A percentile compares a stretch with the other conserved stretches of the same genome.
These are phyloP conservation scores for Cirrhinus molitorella DNA, from an alignment of 2,797 vertebrate genomes.

Conservation along the genomic window DNA sequence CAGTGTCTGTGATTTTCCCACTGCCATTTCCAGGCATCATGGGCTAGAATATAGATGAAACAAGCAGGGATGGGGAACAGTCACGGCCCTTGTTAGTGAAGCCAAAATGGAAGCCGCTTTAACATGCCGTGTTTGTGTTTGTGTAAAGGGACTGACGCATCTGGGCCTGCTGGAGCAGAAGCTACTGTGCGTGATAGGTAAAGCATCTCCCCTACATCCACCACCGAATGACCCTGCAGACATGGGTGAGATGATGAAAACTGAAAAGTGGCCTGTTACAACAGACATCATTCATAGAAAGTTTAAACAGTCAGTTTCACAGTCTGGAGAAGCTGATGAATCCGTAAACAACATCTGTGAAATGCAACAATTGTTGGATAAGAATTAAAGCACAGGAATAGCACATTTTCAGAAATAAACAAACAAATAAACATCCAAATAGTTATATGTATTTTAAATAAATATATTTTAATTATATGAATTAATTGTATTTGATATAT, in stretches of 20 bases:
- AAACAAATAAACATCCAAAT: neutral
- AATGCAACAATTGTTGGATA: neutral
- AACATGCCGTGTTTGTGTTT: slow-evolving; percentile 55
- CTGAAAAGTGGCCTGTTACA: slow-evolving; percentile 67
- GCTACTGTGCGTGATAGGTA: slow-evolving; percentile 74
- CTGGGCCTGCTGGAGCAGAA: slow-evolving; percentile 75
- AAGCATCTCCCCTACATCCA: slow-evolving; percentile 67
- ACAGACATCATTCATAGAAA: slow-evolving; percentile 73
- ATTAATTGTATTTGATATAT: no score
- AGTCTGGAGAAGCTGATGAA: neutral
- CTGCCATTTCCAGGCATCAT: slow-evolving; percentile 50
- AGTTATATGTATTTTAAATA: no score
- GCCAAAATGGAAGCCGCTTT: slow-evolving; percentile 71
- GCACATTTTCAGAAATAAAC: neutral
- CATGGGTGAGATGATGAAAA: slow-evolving; percentile 50
- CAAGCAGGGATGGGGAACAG: slow-evolving; percentile 66
- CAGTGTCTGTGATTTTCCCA: slow-evolving; percentile 44
- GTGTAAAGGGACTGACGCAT: slow-evolving; percentile 68
- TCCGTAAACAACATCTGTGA: neutral
- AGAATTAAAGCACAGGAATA: neutral
- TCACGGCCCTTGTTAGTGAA: slow-evolving; percentile 66
- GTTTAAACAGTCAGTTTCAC: slow-evolving; percentile 53
- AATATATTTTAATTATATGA: no score
- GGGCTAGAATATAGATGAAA: slow-evolving; percentile 65
- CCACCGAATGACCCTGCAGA: slow-evolving; percentile 55